These are phyloP conservation scores for Cheilosia pagana DNA, from an alignment of 2,888 invertebrate genomes.

Conservation along the genomic window DNA sequence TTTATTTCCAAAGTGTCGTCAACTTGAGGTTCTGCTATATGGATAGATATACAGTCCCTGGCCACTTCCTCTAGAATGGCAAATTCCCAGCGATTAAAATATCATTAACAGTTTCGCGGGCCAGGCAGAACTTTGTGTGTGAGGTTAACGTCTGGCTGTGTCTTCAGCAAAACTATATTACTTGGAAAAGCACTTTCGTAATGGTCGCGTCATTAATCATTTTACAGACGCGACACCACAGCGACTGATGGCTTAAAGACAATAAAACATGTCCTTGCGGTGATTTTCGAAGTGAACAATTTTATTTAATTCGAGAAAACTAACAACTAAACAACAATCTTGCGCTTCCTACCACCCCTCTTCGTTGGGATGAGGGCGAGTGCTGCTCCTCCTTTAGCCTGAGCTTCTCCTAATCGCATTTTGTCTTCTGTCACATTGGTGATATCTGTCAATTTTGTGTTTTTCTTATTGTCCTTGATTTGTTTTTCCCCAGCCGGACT, in stretches of 20 bases:
- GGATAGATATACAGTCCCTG: slow-evolving; percentile 3
- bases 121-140: slow-evolving; percentile 6
- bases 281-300: slow-evolving; percentile 13
- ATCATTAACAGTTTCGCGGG: slow-evolving; percentile 65
- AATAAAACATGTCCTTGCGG: slow-evolving; percentile 20
- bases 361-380: not conserved
- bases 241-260: not conserved
- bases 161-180: not conserved
- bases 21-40: slow-evolving; percentile 36
- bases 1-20: slow-evolving; percentile 58
- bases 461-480: slow-evolving; percentile 26
- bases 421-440: slow-evolving; percentile 21
- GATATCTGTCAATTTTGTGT: slow-evolving; percentile 26
- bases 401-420: slow-evolving; percentile 15
- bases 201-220: slow-evolving; percentile 61
- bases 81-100: slow-evolving; percentile 69
- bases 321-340: slow-evolving; percentile 7
- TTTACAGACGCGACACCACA: slow-evolving; percentile 7
- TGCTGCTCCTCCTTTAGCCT: slow-evolving; percentile 1
- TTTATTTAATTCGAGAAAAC: not conserved
- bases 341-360: slow-evolving; percentile 22
- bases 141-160: slow-evolving; percentile 34
- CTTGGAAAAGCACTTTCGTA: slow-evolving; percentile 28
- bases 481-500: not conserved
- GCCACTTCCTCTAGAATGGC: slow-evolving; percentile 31